These are phyloP conservation scores for Carapus acus DNA, from an alignment of 2,797 vertebrate species.

Conservation along the genomic window DNA sequence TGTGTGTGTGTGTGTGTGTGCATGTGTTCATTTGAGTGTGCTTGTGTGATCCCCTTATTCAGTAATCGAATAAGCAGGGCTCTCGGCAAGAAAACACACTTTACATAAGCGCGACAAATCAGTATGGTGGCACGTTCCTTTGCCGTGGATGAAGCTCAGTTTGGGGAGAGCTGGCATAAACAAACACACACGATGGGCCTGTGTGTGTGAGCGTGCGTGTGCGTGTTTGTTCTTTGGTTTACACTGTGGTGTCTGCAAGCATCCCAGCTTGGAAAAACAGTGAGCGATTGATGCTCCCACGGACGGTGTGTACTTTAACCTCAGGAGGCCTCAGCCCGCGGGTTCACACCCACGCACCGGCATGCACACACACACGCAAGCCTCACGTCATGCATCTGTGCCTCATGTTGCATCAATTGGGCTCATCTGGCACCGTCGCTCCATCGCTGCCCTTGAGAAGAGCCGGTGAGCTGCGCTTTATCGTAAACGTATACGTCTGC, in stretches of 20 bases:
- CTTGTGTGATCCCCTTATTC: neutral
- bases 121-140: neutral
- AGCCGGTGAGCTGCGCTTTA: no score
- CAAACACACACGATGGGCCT: constrained; percentile 1
- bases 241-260: constrained; percentile 9
- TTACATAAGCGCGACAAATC: neutral
- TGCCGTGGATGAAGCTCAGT: neutral
- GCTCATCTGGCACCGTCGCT: constrained; percentile 26
- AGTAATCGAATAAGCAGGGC: neutral
- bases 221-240: neutral
- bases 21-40: no score
- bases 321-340: neutral
- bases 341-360: neutral
- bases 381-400: constrained; percentile 17
- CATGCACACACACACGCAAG: constrained; percentile 1
- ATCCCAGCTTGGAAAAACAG: neutral
- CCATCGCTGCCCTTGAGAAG: constrained; percentile 4
- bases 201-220: no score
- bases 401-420: constrained; percentile 26
- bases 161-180: constrained; percentile 13
- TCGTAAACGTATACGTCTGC: no score
- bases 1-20: no score
- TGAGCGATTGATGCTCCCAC: neutral
- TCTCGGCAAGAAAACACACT: neutral
- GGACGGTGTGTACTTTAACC: neutral